Evolutionary conservation across 2,888 invertebrate species (phyloP), one percentile per base, ranked within the genome.

Genomic region (Eupsilia transversa): DNA sequence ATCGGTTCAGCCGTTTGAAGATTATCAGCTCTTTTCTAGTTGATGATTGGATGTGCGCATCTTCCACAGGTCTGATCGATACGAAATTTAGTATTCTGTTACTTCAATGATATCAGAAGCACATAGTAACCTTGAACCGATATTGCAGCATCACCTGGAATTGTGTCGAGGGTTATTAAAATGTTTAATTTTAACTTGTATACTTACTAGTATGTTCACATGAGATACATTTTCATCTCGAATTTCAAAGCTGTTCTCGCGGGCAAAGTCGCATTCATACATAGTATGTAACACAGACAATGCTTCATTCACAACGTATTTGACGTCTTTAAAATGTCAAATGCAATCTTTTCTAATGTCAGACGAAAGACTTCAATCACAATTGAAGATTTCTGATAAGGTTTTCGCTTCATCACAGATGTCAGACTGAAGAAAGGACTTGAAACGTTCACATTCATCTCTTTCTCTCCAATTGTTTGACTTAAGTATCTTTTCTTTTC

Each of bases 371-470:
- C 63, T 76, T 80, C 71, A 68, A 81, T 82, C 78, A 57, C 67
- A 65, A 69, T 82, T 46, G 60, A 65, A 80, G 68, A 69, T 72
- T 49, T 60, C 54, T 46, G 82, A 82, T 80, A 82, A 77, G 65
- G n/a, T 46, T 33, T 38, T 57, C 46, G 56, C 64, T 75, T 69
- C 57, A 66, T 76, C 63, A 67, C 65, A 63, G 70, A 30, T 64
- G 71, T 76, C 71, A 64, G 20, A 7, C 12, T 17, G 2, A 70
- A 66, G 60, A 76, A 76, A 46, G 27, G 33, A 49, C 30, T 12
- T 12, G 12, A 43, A 43, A 27, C 2, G 6, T 43, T 75, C 57
- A 57, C 30, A 67, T 76, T 63, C 68, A 65, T 59, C 41, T 66
- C 12, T 35, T 63, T 66, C 10, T 56, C 12, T 57, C 46, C 20